These are phyloP conservation scores for Phaonia tiefii DNA, from an alignment of 2,888 invertebrate genomes.

Conservation along the genomic window DNA sequence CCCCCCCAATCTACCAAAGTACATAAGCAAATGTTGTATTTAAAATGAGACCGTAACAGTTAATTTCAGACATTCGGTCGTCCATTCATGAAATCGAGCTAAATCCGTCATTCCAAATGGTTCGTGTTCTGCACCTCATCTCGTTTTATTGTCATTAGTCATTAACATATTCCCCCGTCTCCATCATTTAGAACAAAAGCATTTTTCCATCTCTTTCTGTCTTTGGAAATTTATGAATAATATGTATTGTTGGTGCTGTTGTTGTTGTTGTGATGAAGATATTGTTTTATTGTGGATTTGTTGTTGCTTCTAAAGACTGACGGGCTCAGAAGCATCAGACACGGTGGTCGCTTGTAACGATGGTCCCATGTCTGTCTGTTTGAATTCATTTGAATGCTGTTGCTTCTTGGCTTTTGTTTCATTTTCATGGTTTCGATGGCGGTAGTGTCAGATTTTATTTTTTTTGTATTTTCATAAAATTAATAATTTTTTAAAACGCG, in stretches of 20 bases:
- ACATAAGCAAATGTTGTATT: conserved; percentile 18
- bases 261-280: not conserved
- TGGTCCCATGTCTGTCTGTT: not conserved
- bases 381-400: conserved; percentile 21
- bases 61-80: conserved; percentile 37
- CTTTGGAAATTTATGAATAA: not conserved
- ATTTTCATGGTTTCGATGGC: conserved; percentile 9
- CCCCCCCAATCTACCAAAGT: too few species aligned
- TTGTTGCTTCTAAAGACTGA: not conserved
- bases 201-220: not conserved
- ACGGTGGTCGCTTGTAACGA: conserved; percentile 4
- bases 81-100: conserved; percentile 10
- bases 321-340: conserved; percentile 4
- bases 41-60: conserved; percentile 15
- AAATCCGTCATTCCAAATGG: not conserved
- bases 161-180: conserved; percentile 23
- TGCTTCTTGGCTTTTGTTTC: conserved; percentile 21
- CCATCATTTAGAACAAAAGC: not conserved
- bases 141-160: conserved; percentile 77
- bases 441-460: not conserved
- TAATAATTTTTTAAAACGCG: conserved; percentile 69
- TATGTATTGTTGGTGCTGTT: conserved; percentile 14
- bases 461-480: conserved; percentile 46
- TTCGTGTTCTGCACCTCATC: conserved; percentile 73
- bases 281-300: conserved; percentile 33